Conservation (phyloP, 1,140 invertebrate genomes). For the Hydropsyche tenuis region DNA sequence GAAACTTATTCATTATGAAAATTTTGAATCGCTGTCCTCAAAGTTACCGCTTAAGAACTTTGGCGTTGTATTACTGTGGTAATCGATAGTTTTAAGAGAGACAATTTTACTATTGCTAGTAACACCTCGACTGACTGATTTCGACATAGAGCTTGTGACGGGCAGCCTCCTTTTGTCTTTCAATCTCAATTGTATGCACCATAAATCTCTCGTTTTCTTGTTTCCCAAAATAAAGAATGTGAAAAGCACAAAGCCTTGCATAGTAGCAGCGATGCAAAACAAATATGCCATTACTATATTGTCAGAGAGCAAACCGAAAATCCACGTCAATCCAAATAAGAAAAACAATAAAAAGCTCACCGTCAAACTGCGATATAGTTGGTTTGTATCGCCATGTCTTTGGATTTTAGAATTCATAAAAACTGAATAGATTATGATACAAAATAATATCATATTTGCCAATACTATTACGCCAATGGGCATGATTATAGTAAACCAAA, state of each 20-base stretch:
- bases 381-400: conserved; percentile 59
- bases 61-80: conserved; percentile 53
- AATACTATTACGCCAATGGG: conserved; percentile 59
- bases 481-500: conserved; percentile 60
- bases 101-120: conserved; percentile 41
- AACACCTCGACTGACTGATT: conserved; percentile 52
- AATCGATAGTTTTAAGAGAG: conserved; percentile 53
- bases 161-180: conserved; percentile 59
- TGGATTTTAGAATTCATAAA: conserved; percentile 59
- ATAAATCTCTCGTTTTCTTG: conserved; percentile 62
- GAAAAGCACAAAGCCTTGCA: conserved; percentile 63
- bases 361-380: conserved; percentile 57
- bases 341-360: conserved; percentile 62
- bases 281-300: conserved; percentile 60
- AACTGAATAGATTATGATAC: conserved; percentile 61
- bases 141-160: conserved; percentile 59
- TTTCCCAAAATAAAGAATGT: conserved; percentile 63
- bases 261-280: conserved; percentile 61
- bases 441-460: conserved; percentile 61
- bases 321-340: conserved; percentile 62
- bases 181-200: conserved; percentile 60
- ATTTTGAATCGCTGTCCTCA: conserved; percentile 41
- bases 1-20: conserved; percentile 32
- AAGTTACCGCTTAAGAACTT: conserved; percentile 42
- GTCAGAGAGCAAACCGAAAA: conserved; percentile 59